Evolutionary conservation across 2,113 vertebrate genomes (phyloP).

Genomic region (Pica pica): DNA sequence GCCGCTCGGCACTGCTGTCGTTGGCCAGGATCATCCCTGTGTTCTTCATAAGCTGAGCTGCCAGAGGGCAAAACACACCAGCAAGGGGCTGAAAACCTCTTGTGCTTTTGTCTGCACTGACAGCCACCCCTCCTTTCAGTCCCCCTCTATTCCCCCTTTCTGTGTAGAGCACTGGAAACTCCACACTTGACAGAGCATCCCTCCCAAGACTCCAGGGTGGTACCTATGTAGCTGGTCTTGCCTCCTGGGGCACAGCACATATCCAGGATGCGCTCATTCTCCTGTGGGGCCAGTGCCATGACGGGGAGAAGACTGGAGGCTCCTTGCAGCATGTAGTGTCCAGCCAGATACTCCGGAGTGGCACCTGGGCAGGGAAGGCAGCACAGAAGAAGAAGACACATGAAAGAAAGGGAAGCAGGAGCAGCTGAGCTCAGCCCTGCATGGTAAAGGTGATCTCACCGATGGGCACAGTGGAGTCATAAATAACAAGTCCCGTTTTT

Average conservation of each 20-base stretch:
- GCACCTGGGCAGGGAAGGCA: conserved; percentile 75
- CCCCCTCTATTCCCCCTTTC: neutral
- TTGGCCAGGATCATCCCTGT: conserved; percentile 92
- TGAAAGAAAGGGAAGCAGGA: neutral
- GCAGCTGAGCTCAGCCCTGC: rapidly evolving
- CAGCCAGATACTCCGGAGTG: conserved; percentile 94
- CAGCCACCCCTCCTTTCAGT: neutral
- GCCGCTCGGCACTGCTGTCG: conserved; percentile 84
- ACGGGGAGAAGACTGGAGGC: conserved; percentile 95
- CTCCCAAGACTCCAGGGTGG: neutral
- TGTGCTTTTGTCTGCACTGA: neutral
- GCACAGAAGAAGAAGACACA: neutral
- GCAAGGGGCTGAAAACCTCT: neutral
- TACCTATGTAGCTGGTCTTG: conserved; percentile 97
- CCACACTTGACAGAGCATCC: neutral
- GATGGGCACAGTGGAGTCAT: conserved; percentile 92
- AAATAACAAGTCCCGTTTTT: conserved; percentile 92
- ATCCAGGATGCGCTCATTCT: conserved; percentile 90
- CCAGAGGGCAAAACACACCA: neutral
- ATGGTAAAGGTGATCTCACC: conserved; percentile 70
- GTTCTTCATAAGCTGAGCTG: conserved; percentile 98
- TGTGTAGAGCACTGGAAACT: neutral
- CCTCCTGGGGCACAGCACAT: conserved; percentile 97
- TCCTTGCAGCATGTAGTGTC: conserved; percentile 97
- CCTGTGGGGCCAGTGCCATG: conserved; percentile 94